Conservation (phyloP, 2,797 vertebrate genomes). For the Etheostoma perlongum region DNA sequence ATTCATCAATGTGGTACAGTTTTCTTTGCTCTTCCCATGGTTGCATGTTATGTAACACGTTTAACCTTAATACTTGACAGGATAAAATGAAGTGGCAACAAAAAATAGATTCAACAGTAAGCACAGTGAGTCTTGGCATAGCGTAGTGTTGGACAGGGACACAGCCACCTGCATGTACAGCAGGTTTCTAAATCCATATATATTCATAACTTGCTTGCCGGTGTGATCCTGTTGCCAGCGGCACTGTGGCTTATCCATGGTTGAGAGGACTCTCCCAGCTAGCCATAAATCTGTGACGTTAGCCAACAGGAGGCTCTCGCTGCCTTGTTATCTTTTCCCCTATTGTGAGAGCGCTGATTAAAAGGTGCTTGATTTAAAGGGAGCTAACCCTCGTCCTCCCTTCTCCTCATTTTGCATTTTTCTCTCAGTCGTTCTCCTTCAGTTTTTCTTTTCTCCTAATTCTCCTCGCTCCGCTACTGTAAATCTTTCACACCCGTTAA, state of each 20-base stretch:
- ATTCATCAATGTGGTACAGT: not conserved
- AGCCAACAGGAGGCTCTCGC: constrained; percentile 47
- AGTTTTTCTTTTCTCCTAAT: not conserved
- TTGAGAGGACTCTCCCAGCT: constrained; percentile 48
- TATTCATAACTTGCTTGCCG: constrained; percentile 29
- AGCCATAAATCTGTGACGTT: constrained; percentile 62
- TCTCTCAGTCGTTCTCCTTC: constrained; percentile 29
- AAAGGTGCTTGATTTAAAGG: constrained; percentile 76
- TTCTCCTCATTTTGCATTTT: constrained; percentile 43
- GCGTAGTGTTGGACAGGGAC: not conserved
- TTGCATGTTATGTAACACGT: not conserved
- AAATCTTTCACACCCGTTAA: constrained; percentile 59
- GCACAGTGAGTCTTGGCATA: not conserved
- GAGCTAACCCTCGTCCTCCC: constrained; percentile 29
- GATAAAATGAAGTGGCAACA: not conserved
- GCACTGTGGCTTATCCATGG: constrained; percentile 49
- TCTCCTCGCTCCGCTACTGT: constrained; percentile 16
- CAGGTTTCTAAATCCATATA: constrained; percentile 27
- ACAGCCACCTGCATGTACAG: constrained; percentile 15
- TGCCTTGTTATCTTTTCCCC: constrained; percentile 69
- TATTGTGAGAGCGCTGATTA: constrained; percentile 66
- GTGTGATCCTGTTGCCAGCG: constrained; percentile 43
- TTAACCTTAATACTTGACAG: not conserved
- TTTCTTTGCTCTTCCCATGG: not conserved
- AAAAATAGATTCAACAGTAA: not conserved